phyloP scores from a whole-genome alignment of 2,888 invertebrate species.

The Fragum sueziense region DNA sequence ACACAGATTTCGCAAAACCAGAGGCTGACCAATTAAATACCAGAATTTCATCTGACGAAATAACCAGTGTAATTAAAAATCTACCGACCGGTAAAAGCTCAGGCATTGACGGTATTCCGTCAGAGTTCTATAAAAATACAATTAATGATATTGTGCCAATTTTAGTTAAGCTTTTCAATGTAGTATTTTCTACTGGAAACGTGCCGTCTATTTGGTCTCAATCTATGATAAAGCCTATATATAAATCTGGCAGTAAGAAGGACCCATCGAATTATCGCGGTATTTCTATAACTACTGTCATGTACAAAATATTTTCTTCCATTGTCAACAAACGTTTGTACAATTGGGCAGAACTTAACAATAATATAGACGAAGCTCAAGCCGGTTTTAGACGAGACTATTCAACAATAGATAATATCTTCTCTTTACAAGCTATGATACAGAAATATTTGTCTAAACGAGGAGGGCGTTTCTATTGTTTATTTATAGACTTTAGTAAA shows the following conservation, averaged over 20 bases:
- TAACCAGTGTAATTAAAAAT: neutral
- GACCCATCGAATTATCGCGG: neutral
- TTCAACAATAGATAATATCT: too few species aligned
- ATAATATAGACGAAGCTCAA: neutral
- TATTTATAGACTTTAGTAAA: slow-evolving; percentile 4
- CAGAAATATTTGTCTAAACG: neutral
- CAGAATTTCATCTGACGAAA: neutral
- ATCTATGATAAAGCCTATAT: neutral
- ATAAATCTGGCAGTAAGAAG: neutral
- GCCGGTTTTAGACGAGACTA: too few species aligned
- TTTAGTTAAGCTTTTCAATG: too few species aligned
- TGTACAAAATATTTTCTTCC: neutral
- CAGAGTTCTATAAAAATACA: neutral
- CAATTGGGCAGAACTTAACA: neutral
- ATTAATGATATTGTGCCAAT: neutral
- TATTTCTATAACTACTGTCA: neutral
- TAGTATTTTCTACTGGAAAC: too few species aligned
- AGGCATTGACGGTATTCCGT: neutral
- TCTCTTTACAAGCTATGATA: neutral
- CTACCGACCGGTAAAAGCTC: neutral
- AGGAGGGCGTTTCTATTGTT: neutral
- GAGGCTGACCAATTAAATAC: neutral
- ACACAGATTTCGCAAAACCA: neutral
- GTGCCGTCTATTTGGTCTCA: too few species aligned
- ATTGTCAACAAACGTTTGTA: neutral